Base-by-base conservation (phyloP, 1,140 invertebrate genomes). In the Belonocnema kinseyi region DNA sequence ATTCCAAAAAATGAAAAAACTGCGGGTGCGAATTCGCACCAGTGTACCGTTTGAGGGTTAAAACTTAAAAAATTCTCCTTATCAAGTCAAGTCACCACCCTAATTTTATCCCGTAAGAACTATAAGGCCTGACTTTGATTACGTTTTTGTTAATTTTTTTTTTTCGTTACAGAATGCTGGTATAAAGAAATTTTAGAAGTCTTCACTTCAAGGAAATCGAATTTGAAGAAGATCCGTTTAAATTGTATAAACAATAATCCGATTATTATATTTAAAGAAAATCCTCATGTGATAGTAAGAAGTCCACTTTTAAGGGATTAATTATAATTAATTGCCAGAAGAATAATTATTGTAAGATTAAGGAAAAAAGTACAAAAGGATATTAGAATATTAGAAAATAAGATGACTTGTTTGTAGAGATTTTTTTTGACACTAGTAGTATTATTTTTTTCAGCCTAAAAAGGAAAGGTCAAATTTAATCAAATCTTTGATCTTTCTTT, bases 341-440 rank as follows among this genome's bases (percentile, higher is more conserved):
- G 33, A 66, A 40, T 40, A 14, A 40, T 46, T 66, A 66, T 66
- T 16, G 33, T 66, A 33, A 19, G 54, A 46, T 46, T 66, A 66
- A 66, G 21, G 13, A 66, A n/a, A 66, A 66, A 66, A 66, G 61
- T 66, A 66, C 61, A 66, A 66, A 66, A 66, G 10, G 14, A 66
- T 40, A 54, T 17, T 54, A 54, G 17, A 54, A 17, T 46, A 46
- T 46, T 46, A 46, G 40, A 11, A 46, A 46, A 7, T 46, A 46
- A 46, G 40, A 46, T 46, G 7, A 46, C 40, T 46, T 46, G 40
- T 10, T 10, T n/a, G n/a, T 54, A 17, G 19, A 17, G 17, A 19
- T 54, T 54, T 54, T 53, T 17, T 54, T 54, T 19, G 8, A 54
- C 17, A 17, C 8, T 8, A 54, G 10, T 8, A 54, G n/a, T 19